phyloP scores from a whole-genome alignment of 92 coral and sea anemone genomes.

The Virgularia gustaviana region DNA sequence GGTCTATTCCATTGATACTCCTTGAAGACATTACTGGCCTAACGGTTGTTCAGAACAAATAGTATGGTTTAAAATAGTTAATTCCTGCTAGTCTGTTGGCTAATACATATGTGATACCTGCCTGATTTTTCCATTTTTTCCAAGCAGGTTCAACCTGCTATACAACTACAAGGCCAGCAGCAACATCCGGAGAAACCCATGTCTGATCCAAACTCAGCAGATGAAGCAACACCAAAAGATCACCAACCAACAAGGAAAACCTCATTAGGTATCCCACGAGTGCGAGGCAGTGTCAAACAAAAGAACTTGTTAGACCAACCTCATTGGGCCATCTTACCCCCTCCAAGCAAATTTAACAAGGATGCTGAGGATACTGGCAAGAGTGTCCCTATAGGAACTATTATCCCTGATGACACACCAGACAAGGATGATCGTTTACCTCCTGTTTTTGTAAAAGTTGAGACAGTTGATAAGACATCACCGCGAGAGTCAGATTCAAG shows the following conservation, averaged over 20 bases:
- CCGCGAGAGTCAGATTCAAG: conserved; percentile 61
- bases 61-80: no score
- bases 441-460: conserved; percentile 32
- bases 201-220: conserved; percentile 16
- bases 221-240: conserved; percentile 10
- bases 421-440: conserved; percentile 19
- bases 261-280: conserved; percentile 24
- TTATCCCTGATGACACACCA: conserved; percentile 27
- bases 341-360: conserved; percentile 33
- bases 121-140: no score
- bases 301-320: conserved; percentile 27
- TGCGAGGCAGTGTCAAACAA: conserved; percentile 22
- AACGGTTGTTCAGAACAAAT: no score
- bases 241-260: conserved; percentile 20
- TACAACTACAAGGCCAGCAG: conserved; percentile 7
- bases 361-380: conserved; percentile 10
- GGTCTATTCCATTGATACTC: no score
- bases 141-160: neutral
- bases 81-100: no score
- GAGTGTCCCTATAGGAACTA: conserved; percentile 28
- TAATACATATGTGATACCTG: no score
- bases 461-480: conserved; percentile 41
- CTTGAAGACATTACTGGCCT: no score
- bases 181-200: conserved; percentile 7
- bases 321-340: conserved; percentile 40